Evolutionary conservation across 2,113 vertebrate species (phyloP).

Genomic region (Dicerorhinus sumatrensis): DNA sequence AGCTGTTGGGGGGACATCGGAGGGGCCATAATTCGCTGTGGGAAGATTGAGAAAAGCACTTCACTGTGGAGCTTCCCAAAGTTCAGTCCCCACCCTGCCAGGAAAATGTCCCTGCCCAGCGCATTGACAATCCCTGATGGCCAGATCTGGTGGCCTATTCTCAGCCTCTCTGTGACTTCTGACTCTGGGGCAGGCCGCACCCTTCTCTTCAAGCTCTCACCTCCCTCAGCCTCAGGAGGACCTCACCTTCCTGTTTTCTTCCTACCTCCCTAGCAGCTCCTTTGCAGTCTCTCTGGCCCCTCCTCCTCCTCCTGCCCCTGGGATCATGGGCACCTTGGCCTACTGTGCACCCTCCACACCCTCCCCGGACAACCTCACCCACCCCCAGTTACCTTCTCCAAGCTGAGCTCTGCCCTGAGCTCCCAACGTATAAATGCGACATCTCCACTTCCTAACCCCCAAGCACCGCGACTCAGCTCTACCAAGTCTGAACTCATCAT

Average conservation of each 20-base stretch:
- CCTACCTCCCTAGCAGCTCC: background rate
- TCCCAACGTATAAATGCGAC: background rate
- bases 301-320: background rate
- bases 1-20: too few relatives aligned
- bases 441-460: background rate
- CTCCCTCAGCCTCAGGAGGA: background rate
- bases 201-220: background rate
- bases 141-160: background rate
- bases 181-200: background rate
- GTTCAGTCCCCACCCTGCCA: accelerated
- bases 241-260: background rate
- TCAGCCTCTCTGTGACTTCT: background rate
- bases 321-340: background rate
- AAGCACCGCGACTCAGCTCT: background rate
- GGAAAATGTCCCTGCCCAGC: background rate
- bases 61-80: background rate
- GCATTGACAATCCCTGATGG: background rate
- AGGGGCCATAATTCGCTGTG: background rate
- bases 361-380: background rate
- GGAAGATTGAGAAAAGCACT: background rate
- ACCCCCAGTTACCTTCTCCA: background rate
- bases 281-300: accelerated
- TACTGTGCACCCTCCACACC: background rate
- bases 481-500: background rate
- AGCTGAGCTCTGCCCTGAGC: background rate